Conservation (phyloP, 2,113 vertebrate species). For the Vimba vimba region DNA sequence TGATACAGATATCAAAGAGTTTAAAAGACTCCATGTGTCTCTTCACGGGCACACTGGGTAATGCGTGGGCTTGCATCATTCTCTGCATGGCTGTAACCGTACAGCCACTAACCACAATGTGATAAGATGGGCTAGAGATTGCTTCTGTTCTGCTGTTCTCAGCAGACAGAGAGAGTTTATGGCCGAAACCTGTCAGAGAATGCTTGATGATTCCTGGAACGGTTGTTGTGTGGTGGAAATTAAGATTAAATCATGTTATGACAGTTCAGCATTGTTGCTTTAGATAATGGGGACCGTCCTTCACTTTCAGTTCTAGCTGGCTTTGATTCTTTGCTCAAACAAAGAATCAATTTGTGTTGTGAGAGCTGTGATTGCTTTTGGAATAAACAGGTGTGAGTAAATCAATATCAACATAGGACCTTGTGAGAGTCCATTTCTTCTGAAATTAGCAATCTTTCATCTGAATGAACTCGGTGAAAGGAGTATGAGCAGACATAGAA, state of each 20-base stretch:
- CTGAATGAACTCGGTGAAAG: background rate
- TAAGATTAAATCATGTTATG: background rate
- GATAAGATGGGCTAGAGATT: background rate
- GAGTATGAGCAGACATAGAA: background rate
- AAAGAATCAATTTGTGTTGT: slow-evolving; percentile 14
- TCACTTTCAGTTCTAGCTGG: background rate
- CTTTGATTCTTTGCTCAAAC: background rate
- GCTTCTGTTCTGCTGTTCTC: background rate
- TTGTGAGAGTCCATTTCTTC: background rate
- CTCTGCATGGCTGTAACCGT: background rate
- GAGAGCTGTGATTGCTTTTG: slow-evolving; percentile 8
- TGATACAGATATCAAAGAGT: slow-evolving; percentile 18
- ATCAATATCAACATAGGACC: background rate
- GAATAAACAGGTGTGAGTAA: background rate
- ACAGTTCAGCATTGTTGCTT: background rate
- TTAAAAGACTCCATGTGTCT: background rate
- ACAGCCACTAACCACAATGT: background rate
- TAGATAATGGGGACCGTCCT: background rate
- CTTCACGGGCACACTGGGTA: background rate
- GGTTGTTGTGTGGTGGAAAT: background rate
- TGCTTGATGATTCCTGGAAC: background rate
- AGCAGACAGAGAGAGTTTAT: background rate
- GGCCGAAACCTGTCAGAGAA: background rate
- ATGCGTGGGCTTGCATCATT: background rate
- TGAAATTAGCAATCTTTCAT: background rate